A percentile compares a stretch with the other conserved stretches of the same genome.
Evolutionary conservation across 2,113 vertebrate genomes (phyloP).

Genomic region (Tinamus guttatus): DNA sequence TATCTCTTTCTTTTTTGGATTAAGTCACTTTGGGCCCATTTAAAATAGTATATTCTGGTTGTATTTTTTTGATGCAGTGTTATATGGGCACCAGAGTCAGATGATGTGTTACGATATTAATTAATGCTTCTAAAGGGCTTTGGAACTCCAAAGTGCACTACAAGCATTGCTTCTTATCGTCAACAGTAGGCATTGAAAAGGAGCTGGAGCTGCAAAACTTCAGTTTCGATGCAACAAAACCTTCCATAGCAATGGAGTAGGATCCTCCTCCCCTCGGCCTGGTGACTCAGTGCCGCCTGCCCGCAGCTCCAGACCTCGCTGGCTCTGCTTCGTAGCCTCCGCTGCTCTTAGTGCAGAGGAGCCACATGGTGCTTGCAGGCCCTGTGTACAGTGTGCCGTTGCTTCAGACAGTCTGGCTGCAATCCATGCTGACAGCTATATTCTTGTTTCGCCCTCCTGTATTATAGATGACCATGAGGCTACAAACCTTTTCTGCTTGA

Average conservation of each 20-base stretch:
- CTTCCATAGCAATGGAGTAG: neutral
- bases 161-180: slow-evolving; percentile 18
- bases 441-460: slow-evolving; percentile 1
- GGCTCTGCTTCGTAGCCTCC: neutral
- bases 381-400: neutral
- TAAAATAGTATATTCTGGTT: neutral
- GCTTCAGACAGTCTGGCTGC: neutral
- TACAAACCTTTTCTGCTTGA: slow-evolving; percentile 23
- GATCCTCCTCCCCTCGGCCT: neutral
- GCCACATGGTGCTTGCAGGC: neutral
- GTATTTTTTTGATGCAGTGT: slow-evolving; percentile 33
- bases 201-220: neutral
- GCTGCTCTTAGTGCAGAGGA: neutral
- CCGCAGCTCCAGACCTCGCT: neutral
- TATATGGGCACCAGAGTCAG: slow-evolving; percentile 40
- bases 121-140: slow-evolving; percentile 38
- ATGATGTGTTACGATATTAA: slow-evolving; percentile 31
- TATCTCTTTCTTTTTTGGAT: neutral
- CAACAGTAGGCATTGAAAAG: slow-evolving; percentile 21
- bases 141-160: neutral
- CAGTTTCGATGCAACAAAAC: neutral
- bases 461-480: slow-evolving; percentile 4
- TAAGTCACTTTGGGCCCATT: slow-evolving; percentile 3
- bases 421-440: neutral
- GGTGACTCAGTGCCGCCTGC: rapidly evolving